Evolutionary conservation across 2,888 invertebrate genomes (phyloP), one percentile per base, ranked within the genome.

Genomic region (Eulithis prunata): DNA sequence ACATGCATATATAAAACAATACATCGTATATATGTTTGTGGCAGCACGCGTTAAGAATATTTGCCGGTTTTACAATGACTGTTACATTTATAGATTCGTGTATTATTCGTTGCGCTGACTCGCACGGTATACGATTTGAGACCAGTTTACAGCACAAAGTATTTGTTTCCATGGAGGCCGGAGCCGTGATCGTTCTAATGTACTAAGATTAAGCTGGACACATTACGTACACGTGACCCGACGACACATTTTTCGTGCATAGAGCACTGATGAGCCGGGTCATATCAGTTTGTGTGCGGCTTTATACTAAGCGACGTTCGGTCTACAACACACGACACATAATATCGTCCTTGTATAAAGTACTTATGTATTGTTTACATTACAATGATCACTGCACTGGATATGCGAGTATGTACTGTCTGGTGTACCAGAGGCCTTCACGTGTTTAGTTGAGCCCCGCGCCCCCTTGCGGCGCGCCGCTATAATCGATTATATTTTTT

Each of bases 401-500:
- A 21, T 36, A 14, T 13, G 66, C 49, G 60, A 57, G 47, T 67
- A 61, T 66, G 62, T 21, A 10, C 8, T 47, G 14, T 68, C 38
- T 38, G 70, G 76, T 75, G 77, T 74, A 79, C 77, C 80, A 82
- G 88, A 85, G 88, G 87, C 88, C 87, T 88, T 86, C 84, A 81
- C 78, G 79, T 76, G 81, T 85, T 85, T 79, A 82, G 84, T 86
- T 83, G 80, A 76, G 73, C 72, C 75, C 73, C 77, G 75, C 43
- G 52, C 56, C 43, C 58, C 72, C 68, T 68, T 47, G 62, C 70
- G 55, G 66, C 65, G 21, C 65, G 59, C 65, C 64, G 69, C 64
- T 71, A 71, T 68, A 80, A 85, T 83, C 85, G 79, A 84, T 90
- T 89, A 87, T 90, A 90, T 91, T 91, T 91, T 91, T 84, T 90